Evolutionary conservation across 2,888 invertebrate species (phyloP), one percentile per base, ranked within the genome.

Genomic region (Steromphala cineraria): DNA sequence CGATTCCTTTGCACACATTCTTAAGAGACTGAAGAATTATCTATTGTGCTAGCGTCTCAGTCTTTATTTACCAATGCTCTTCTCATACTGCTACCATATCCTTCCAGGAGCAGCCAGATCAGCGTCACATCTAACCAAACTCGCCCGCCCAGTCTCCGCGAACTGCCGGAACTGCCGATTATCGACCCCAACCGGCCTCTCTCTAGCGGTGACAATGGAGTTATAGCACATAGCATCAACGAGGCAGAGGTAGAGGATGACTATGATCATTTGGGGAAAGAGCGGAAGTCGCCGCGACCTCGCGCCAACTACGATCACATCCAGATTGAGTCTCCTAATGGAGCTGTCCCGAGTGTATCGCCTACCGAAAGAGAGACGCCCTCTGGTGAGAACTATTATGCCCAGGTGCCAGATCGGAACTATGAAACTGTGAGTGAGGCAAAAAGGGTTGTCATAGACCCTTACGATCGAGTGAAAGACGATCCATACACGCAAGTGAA

Each of bases 221-320:
- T 80, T 40, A n/a, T n/a, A n/a, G 24, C 24, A 0, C 75, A 55
- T 10, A 40, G 52, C 21, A 31, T 28, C 36, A 21, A 52, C 7
- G 80, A 67, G 24, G 79, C 53, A 17, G 82, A 82, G 24, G 79
- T 62, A 17, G 82, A 82, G 19, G 81, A 83, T 53, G 89, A 88
- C 56, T 90, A 90, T 67, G 90, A 90, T 67, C 90, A 90, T 80
- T 83, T 90, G 8, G 84, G 81, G 19, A 75, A 81, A 53, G 80
- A 79, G 10, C 55, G 81, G 19, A 77, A 82, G 74, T 19, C 52
- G 5, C 19, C 40, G 2, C 31, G 52, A 8, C 17, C 53, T 19
- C 46, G 36, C 46, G 53, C 40, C 52, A 79, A 79, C 53, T 79
- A 79, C 13, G 79, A 79, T 71, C 79, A 79, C 28, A 67, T 79